A percentile compares a stretch with the other conserved stretches of the same genome.
Conservation (phyloP, 2,888 invertebrate genomes). For the Colletes collaris region DNA sequence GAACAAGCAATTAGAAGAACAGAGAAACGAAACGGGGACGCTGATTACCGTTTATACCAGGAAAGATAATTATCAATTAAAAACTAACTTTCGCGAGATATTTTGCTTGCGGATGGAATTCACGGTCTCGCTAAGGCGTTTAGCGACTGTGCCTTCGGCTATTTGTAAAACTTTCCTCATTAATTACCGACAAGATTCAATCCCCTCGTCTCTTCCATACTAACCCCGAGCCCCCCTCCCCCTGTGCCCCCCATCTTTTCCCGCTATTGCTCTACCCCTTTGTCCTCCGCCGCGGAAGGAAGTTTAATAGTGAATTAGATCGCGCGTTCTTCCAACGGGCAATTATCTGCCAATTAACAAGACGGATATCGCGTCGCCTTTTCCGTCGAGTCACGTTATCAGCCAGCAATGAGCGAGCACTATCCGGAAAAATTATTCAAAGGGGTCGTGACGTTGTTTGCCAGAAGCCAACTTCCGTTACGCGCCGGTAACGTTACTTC, state of each 20-base stretch:
- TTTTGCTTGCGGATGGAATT: constrained; percentile 72
- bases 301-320: constrained; percentile 78
- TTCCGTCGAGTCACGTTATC: constrained; percentile 43
- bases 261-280: constrained; percentile 69
- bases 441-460: not conserved
- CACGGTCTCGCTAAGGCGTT: constrained; percentile 69
- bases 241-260: constrained; percentile 51
- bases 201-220: constrained; percentile 68
- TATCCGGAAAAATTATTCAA: not conserved
- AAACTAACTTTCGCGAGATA: constrained; percentile 69
- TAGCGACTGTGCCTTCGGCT: constrained; percentile 75
- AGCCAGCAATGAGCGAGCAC: constrained; percentile 5
- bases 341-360: constrained; percentile 73
- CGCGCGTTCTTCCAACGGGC: constrained; percentile 61
- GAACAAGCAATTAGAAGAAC: constrained; percentile 24
- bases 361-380: constrained; percentile 48
- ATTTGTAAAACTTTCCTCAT: constrained; percentile 81
- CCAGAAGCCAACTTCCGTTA: not conserved
- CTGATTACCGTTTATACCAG: constrained; percentile 55
- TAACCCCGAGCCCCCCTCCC: constrained; percentile 40
- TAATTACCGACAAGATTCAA: constrained; percentile 80
- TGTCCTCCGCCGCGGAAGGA: constrained; percentile 71
- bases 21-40: constrained; percentile 34
- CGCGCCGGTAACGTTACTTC: not conserved
- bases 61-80: constrained; percentile 73